Evolutionary conservation across 2,888 invertebrate genomes (phyloP), one percentile per base, ranked within the genome.

Genomic region (Hydropsyche betteni): DNA sequence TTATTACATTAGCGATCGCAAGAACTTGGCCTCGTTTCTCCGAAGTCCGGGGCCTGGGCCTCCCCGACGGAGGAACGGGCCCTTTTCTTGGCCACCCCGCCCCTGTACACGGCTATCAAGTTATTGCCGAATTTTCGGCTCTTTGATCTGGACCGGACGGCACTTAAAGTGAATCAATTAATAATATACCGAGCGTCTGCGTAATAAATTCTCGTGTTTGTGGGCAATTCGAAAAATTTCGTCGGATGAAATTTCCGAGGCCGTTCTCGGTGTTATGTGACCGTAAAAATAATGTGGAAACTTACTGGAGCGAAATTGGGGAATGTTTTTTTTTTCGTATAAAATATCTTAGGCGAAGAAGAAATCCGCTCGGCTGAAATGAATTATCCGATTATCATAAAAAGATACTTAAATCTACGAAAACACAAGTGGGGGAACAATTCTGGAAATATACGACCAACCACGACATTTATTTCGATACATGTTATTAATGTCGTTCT

Each of bases 321-420:
- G 51, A n/a, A 24, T 24, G 24, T 24, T 24, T 24, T 24, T 24
- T 24, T 24, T 24, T 24, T 24, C 1, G 24, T 24, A 74, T 36
- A n/a, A 70, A 74, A 58, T 70, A 69, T 74, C 61, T 33, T 44
- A 53, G 52, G 71, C 77, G 55, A 51, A 68, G 69, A 75, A 75
- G 64, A 77, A 71, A 77, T 77, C 75, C 64, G 69, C 64, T 77
- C 70, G 4, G 6, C 44, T 14, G 38, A 64, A 72, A 77, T 77
- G 75, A 77, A 77, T 77, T 74, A 75, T 69, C 69, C 74, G 36
- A 77, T 77, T 77, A 77, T 77, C 77, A 77, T 77, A 77, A 77
- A 77, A 77, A 77, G 75, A 61, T 75, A 77, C 77, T 77, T 75
- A 75, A 75, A 75, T 77, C 38, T 77, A 77, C 75, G 77, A 75